A percentile compares a stretch with the other conserved stretches of the same genome.
Conservation (phyloP, 2,888 invertebrate species). For the Panzeria rudis region DNA sequence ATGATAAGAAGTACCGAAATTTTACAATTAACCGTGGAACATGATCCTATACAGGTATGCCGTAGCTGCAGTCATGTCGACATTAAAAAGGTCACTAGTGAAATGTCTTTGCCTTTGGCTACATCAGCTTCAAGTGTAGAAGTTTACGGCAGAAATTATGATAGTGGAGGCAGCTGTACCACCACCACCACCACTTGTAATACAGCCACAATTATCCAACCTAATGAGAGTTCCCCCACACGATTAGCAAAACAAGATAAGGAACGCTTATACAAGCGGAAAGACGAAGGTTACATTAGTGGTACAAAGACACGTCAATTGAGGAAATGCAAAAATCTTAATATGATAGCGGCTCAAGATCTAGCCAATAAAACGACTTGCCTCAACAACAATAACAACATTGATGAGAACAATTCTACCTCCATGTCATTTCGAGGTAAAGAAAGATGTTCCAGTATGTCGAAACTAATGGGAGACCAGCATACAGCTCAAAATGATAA, state of each 20-base stretch:
- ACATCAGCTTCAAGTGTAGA: slow-evolving; percentile 80
- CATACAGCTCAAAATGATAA: slow-evolving; percentile 80
- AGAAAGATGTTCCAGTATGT: slow-evolving; percentile 94
- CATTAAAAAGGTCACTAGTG: slow-evolving; percentile 79
- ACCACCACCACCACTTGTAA: slow-evolving; percentile 75
- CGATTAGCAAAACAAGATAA: slow-evolving; percentile 78
- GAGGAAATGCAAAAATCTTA: slow-evolving; percentile 85
- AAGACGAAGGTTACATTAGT: slow-evolving; percentile 85
- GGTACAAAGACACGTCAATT: slow-evolving; percentile 87
- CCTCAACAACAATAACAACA: slow-evolving; percentile 47
- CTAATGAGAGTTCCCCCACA: slow-evolving; percentile 81
- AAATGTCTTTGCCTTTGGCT: slow-evolving; percentile 80
- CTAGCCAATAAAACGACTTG: slow-evolving; percentile 40
- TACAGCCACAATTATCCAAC: neutral
- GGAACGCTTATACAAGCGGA: slow-evolving; percentile 81
- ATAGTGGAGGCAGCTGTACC: slow-evolving; percentile 57
- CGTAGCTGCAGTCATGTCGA: slow-evolving; percentile 85
- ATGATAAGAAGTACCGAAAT: slow-evolving; percentile 89
- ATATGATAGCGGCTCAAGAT: slow-evolving; percentile 70
- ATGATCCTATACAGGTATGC: slow-evolving; percentile 91
- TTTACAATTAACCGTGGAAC: slow-evolving; percentile 94
- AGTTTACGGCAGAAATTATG: slow-evolving; percentile 76
- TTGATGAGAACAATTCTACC: slow-evolving; percentile 75
- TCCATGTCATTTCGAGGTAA: slow-evolving; percentile 86
- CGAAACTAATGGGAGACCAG: slow-evolving; percentile 90